These are phyloP conservation scores for Neoaliturus tenellus DNA, from an alignment of 2,888 invertebrate genomes.

Conservation along the genomic window DNA sequence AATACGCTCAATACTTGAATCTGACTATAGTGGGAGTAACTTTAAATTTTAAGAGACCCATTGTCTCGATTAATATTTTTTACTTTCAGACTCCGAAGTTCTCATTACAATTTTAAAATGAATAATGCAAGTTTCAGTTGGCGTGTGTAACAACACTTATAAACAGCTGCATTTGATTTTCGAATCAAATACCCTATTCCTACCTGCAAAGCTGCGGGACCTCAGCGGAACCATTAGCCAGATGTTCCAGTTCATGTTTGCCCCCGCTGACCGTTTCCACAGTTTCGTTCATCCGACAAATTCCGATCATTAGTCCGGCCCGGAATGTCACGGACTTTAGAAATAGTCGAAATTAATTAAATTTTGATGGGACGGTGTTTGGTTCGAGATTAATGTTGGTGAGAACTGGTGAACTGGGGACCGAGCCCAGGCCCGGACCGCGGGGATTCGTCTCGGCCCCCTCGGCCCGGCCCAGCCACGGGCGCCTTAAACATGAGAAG, in stretches of 20 bases:
- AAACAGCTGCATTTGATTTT: no score
- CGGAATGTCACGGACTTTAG: slow-evolving; percentile 43
- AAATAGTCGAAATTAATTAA: slow-evolving; percentile 39
- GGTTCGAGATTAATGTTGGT: not conserved
- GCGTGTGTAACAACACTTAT: no score
- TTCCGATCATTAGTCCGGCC: slow-evolving; percentile 30
- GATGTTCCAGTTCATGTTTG: slow-evolving; percentile 8
- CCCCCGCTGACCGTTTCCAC: not conserved
- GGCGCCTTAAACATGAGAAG: no score
- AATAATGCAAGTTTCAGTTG: no score
- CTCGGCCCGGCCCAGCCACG: not conserved
- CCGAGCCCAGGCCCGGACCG: not conserved
- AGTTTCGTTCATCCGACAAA: slow-evolving; percentile 26
- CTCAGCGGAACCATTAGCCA: slow-evolving; percentile 17
- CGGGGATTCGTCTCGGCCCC: not conserved
- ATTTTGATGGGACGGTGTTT: slow-evolving; percentile 38
- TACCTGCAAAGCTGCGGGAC: no score
- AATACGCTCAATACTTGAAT: no score
- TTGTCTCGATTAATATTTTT: no score
- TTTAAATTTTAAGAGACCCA: no score
- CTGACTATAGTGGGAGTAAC: no score
- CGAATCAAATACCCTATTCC: no score
- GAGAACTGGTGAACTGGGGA: not conserved
- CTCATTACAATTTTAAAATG: no score
- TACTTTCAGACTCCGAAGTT: no score